Percentiles rank a stretch among this genome's conserved stretches.
Conservation (phyloP, 2,797 vertebrate species). For the Varecia variegata region DNA sequence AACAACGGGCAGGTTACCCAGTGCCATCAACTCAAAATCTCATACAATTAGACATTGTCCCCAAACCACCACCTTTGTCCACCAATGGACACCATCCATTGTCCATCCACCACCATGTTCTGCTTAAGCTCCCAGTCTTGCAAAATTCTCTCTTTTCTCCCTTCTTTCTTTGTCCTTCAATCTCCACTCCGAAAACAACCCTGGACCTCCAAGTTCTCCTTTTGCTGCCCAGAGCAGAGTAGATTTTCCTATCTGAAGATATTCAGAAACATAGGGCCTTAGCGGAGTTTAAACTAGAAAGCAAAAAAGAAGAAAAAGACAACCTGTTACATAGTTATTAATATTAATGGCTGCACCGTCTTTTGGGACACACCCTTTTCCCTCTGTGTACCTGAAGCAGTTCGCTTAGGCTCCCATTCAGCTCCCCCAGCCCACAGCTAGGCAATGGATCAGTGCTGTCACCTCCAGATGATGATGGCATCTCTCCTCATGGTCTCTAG, state of each 20-base stretch:
- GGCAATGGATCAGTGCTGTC: fast-evolving
- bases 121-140: neutral
- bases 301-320: neutral
- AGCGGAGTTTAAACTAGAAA: neutral
- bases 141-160: neutral
- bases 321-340: neutral
- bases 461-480: neutral
- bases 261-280: neutral
- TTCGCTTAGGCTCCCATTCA: neutral
- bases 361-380: neutral
- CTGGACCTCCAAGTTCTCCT: neutral
- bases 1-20: neutral
- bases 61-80: fast-evolving
- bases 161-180: neutral
- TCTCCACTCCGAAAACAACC: neutral
- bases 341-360: neutral
- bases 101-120: too few species aligned
- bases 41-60: too few species aligned
- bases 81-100: too few species aligned
- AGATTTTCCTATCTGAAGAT: neutral
- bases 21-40: neutral
- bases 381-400: neutral
- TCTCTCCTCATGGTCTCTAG: too few species aligned
- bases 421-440: neutral
- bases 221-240: neutral